A percentile compares a stretch with the other conserved stretches of the same genome.
phyloP scores from a whole-genome alignment of 2,113 vertebrate species.

The Rhea pennata region DNA sequence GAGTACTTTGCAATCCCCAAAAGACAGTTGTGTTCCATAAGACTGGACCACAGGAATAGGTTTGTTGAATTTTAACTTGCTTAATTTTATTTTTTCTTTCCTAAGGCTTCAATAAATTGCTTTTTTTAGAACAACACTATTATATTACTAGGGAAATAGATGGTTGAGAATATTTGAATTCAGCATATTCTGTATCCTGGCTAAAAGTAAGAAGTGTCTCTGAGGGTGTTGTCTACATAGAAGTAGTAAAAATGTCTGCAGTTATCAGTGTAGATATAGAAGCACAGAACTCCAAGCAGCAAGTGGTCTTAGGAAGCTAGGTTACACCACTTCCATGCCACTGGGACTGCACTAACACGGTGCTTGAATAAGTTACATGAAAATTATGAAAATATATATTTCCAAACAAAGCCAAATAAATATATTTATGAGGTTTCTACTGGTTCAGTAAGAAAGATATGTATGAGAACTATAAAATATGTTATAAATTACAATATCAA shows the following conservation, averaged over 20 bases:
- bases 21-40: background rate
- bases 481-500: accelerated
- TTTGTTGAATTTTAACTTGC: background rate
- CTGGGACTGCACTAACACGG: background rate
- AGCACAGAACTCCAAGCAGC: background rate
- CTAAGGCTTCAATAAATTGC: background rate
- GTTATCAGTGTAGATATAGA: background rate
- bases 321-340: accelerated
- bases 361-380: background rate
- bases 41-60: background rate
- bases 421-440: background rate
- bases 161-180: background rate
- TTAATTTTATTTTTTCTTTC: background rate
- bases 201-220: background rate
- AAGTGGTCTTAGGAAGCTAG: background rate
- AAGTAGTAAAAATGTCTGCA: background rate
- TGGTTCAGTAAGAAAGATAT: background rate
- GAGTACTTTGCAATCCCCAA: background rate
- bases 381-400: background rate
- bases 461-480: background rate
- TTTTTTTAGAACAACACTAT: background rate
- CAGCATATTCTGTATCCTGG: background rate
- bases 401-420: background rate
- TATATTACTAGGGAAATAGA: background rate
- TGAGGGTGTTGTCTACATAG: background rate